Conservation (phyloP, 1,140 invertebrate species). For the Diachasma alloeum region DNA sequence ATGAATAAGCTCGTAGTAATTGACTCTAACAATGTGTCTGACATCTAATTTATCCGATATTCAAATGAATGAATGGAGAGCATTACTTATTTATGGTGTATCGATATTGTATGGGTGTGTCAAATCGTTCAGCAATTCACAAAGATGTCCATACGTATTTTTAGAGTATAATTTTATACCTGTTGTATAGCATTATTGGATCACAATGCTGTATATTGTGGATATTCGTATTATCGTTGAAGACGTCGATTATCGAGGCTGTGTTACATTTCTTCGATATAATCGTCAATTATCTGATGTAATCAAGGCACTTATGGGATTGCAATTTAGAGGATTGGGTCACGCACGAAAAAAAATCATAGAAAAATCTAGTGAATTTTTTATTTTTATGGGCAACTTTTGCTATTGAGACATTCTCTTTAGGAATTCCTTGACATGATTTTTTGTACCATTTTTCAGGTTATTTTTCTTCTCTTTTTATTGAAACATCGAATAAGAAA, state of each 20-base stretch:
- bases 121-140: background rate
- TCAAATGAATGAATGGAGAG: background rate
- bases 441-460: no score
- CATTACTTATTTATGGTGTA: constrained; percentile 15
- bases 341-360: no score
- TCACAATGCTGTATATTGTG: background rate
- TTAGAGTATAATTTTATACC: constrained; percentile 43
- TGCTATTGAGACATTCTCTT: no score
- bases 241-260: constrained; percentile 52
- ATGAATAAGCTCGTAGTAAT: background rate
- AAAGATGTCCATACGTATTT: constrained; percentile 25
- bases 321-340: no score
- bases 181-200: constrained; percentile 18
- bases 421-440: no score
- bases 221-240: background rate
- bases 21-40: background rate
- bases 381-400: no score
- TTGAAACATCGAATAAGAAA: no score
- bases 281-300: constrained; percentile 12
- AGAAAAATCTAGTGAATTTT: no score
- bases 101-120: constrained; percentile 23
- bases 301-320: no score
- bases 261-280: constrained; percentile 45
- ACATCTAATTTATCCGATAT: background rate
- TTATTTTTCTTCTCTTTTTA: no score